Evolutionary conservation across 2,797 vertebrate genomes (phyloP).

Genomic region (Botia kubotai): DNA sequence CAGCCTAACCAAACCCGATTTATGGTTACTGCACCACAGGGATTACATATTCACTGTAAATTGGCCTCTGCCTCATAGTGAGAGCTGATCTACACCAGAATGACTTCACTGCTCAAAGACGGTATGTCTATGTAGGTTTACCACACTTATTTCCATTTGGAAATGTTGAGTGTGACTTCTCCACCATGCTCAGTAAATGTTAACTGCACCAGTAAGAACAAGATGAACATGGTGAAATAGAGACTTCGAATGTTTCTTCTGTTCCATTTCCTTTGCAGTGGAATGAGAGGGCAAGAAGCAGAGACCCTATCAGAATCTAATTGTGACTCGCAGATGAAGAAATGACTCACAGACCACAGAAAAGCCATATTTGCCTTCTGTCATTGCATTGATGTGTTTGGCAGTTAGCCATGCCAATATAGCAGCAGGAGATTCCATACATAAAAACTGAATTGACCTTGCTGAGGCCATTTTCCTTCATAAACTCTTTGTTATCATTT

Average conservation of each 20-base stretch:
- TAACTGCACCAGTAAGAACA: conserved; percentile 33
- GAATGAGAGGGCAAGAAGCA: conserved; percentile 42
- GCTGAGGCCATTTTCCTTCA: conserved; percentile 60
- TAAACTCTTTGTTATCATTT: conserved; percentile 69
- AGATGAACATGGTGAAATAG: conserved; percentile 29
- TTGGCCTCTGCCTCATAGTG: background rate
- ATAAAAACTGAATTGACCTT: conserved; percentile 35
- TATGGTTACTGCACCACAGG: background rate
- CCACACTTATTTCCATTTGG: conserved; percentile 33
- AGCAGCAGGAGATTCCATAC: conserved; percentile 33
- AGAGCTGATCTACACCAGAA: conserved; percentile 11
- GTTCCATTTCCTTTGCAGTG: conserved; percentile 32
- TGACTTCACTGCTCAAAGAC: conserved; percentile 31
- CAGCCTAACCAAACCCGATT: background rate
- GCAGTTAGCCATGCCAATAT: conserved; percentile 37
- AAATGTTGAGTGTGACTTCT: conserved; percentile 28
- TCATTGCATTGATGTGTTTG: conserved; percentile 60
- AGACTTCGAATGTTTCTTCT: conserved; percentile 31
- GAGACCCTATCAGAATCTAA: conserved; percentile 49
- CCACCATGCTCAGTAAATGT: conserved; percentile 29
- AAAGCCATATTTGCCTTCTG: conserved; percentile 55
- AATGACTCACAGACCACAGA: conserved; percentile 48
- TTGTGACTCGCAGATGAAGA: conserved; percentile 54
- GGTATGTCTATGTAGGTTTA: conserved; percentile 8
- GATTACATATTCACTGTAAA: background rate